phyloP scores from a whole-genome alignment of 2,113 vertebrate genomes.

The Otis tarda region DNA sequence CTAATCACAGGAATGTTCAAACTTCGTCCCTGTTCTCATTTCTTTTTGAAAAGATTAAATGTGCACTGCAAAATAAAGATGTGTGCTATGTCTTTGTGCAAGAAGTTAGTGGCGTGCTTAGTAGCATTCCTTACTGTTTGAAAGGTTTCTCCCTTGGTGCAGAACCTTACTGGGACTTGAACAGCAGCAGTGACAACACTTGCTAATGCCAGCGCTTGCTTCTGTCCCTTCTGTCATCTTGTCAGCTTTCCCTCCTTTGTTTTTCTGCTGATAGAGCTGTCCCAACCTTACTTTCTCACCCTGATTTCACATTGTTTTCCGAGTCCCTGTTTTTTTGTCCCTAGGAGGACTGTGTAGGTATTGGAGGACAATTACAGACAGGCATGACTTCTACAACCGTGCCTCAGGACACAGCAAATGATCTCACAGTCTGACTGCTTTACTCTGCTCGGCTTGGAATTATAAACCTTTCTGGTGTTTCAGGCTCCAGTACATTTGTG shows the following conservation, averaged over 20 bases:
- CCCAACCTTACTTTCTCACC: background rate
- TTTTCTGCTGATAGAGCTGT: background rate
- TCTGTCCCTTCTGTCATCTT: background rate
- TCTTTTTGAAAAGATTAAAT: slow-evolving; percentile 76
- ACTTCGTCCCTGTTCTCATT: slow-evolving; percentile 58
- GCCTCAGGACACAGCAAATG: background rate
- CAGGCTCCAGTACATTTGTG: background rate
- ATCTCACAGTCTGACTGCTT: background rate
- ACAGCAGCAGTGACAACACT: background rate
- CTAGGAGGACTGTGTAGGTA: background rate
- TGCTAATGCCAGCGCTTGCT: background rate
- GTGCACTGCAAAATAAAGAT: slow-evolving; percentile 76
- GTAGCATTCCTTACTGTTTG: background rate
- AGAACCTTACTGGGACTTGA: background rate
- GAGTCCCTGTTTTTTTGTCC: background rate
- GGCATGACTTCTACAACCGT: background rate
- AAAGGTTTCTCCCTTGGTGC: background rate
- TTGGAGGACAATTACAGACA: background rate
- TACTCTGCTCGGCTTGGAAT: background rate
- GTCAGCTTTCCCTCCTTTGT: background rate
- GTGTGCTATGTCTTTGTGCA: slow-evolving; percentile 71
- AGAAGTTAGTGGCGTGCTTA: slow-evolving; percentile 12
- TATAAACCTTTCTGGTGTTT: background rate
- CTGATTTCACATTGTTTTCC: background rate
- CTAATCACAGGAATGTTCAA: slow-evolving; percentile 56